These are phyloP conservation scores for Stichodactyla mertensii DNA, from an alignment of 64 coral and sea anemone species.

Conservation along the genomic window DNA sequence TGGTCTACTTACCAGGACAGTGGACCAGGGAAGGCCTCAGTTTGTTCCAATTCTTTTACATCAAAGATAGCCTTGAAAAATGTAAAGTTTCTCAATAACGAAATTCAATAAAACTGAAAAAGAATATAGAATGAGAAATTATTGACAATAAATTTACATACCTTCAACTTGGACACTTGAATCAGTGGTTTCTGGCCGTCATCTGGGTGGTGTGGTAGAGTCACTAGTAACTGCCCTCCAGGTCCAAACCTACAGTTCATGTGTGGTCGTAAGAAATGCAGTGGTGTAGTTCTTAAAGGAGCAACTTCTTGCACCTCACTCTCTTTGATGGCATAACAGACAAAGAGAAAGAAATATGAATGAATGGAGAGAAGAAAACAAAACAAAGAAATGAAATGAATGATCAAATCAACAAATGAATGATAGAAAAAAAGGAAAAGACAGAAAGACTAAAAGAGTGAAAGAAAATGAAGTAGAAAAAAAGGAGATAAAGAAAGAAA, in stretches of 20 bases:
- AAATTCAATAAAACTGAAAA: neutral
- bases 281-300: slow-evolving; percentile 35
- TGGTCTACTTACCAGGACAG: slow-evolving; percentile 23
- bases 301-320: slow-evolving; percentile 5
- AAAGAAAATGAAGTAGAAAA: neutral
- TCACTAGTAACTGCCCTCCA: slow-evolving; percentile 31
- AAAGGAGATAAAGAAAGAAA: neutral
- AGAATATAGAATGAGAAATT: no score
- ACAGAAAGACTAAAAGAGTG: no score
- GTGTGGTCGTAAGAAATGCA: slow-evolving; percentile 52
- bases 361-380: neutral
- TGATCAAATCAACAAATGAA: neutral
- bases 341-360: neutral
- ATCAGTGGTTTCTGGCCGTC: slow-evolving; percentile 49
- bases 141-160: neutral
- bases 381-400: neutral
- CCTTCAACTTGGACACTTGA: slow-evolving; percentile 28
- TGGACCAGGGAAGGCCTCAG: slow-evolving; percentile 51
- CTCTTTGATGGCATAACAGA: neutral
- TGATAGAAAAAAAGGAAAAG: neutral
- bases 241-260: slow-evolving; percentile 31
- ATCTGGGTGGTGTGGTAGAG: slow-evolving; percentile 29
- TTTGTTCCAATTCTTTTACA: slow-evolving; percentile 24
- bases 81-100: neutral
- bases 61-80: slow-evolving; percentile 10